These are phyloP conservation scores for Leucoraja ocellata DNA, from an alignment of 2,797 vertebrate species.

Conservation along the genomic window DNA sequence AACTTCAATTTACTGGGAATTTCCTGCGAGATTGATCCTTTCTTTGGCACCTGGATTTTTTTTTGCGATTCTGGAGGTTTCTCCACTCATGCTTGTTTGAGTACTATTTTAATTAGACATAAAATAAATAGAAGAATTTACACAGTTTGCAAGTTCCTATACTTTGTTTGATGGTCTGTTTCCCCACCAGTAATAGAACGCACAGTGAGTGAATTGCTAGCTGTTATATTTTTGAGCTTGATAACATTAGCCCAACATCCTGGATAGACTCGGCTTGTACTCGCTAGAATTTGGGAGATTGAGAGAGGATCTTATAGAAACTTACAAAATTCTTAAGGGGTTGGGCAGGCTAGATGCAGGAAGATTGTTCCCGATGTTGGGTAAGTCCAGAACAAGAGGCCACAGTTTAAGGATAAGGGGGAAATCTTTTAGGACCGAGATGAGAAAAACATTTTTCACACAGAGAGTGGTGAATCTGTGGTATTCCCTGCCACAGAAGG, in stretches of 20 bases:
- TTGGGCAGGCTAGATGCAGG: too few relatives aligned
- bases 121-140: not conserved
- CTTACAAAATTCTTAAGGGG: too few relatives aligned
- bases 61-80: not conserved
- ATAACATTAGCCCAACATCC: not conserved
- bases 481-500: too few relatives aligned
- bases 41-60: not conserved
- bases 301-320: too few relatives aligned
- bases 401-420: too few relatives aligned
- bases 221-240: not conserved
- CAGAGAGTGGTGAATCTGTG: too few relatives aligned
- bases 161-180: not conserved
- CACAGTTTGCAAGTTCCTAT: not conserved
- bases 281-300: too few relatives aligned
- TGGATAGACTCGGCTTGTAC: too few relatives aligned
- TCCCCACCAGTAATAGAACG: not conserved
- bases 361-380: too few relatives aligned
- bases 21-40: not conserved
- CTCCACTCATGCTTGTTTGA: not conserved
- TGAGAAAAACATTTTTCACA: too few relatives aligned
- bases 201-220: not conserved
- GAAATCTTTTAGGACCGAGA: too few relatives aligned
- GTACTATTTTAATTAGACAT: constrained; percentile 6
- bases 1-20: not conserved
- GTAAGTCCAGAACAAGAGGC: too few relatives aligned